A percentile compares a stretch with the other conserved stretches of the same genome.
Evolutionary conservation across 2,797 vertebrate genomes (phyloP).

Genomic region (Chrosomus eos): DNA sequence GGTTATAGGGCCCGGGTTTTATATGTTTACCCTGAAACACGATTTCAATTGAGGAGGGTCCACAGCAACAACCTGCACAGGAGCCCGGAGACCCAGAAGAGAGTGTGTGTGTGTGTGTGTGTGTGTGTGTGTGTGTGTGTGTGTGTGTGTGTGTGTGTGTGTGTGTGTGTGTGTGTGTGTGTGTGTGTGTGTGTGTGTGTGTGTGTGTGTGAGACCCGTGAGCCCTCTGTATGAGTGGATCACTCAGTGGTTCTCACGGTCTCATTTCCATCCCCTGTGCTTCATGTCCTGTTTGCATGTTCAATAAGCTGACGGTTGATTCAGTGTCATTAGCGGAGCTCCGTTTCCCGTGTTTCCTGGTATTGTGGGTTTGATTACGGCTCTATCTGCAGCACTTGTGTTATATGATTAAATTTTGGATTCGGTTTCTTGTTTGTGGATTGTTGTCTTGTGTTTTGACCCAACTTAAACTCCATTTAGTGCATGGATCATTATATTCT

Average conservation of each 20-base stretch:
- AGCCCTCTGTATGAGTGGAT: background rate
- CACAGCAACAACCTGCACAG: too few relatives aligned
- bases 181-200: background rate
- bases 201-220: background rate
- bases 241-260: background rate
- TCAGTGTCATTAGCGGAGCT: background rate
- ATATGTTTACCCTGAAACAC: too few relatives aligned
- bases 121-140: background rate
- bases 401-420: slow-evolving; percentile 5
- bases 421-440: background rate
- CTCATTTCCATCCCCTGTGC: slow-evolving; percentile 17
- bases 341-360: slow-evolving; percentile 3
- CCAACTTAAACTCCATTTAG: background rate
- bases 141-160: background rate
- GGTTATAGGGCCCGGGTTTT: too few relatives aligned
- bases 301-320: background rate
- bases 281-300: slow-evolving; percentile 13
- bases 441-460: background rate
- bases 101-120: background rate
- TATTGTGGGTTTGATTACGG: slow-evolving; percentile 20
- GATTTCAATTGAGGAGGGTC: too few relatives aligned
- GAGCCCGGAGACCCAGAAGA: too few relatives aligned
- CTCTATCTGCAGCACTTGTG: slow-evolving; percentile 2
- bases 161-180: background rate
- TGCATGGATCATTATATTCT: background rate